Conservation (phyloP, 2,888 invertebrate genomes). For the Deroplatys truncata region DNA sequence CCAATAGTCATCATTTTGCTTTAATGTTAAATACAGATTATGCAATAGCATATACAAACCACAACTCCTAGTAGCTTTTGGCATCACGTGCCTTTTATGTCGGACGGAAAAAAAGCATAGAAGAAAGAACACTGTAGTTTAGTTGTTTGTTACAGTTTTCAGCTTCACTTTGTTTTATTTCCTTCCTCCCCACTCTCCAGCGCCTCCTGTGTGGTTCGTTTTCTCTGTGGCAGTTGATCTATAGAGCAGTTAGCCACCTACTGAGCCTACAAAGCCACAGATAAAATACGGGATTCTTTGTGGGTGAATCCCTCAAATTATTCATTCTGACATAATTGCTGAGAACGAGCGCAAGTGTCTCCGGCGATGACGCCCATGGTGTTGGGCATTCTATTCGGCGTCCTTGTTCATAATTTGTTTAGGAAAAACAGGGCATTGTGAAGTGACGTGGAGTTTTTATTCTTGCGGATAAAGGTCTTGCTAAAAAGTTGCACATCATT, state of each 20-base stretch:
- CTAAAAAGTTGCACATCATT: not conserved
- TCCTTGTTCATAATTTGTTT: not conserved
- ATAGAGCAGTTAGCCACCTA: conserved; percentile 23
- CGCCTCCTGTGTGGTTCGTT: not conserved
- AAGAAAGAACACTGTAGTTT: not conserved
- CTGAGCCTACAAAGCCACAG: conserved; percentile 15
- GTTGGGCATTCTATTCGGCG: not conserved
- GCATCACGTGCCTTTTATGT: not conserved
- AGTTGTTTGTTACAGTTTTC: conserved; percentile 10
- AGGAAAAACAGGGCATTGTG: not conserved
- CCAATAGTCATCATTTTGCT: no score
- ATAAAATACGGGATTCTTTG: conserved; percentile 24
- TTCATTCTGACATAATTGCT: conserved; percentile 6
- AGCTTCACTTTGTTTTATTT: not conserved
- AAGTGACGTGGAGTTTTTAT: not conserved
- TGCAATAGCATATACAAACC: not conserved
- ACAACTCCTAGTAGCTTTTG: not conserved
- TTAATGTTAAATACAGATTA: no score
- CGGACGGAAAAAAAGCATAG: not conserved
- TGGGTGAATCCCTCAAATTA: conserved; percentile 6
- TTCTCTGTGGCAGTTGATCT: conserved; percentile 16
- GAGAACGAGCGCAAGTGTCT: not conserved
- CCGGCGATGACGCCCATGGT: not conserved
- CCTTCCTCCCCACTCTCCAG: not conserved
- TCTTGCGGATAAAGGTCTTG: not conserved